Evolutionary conservation across 2,797 vertebrate species (phyloP).

Genomic region (Nannoperca obscura): DNA sequence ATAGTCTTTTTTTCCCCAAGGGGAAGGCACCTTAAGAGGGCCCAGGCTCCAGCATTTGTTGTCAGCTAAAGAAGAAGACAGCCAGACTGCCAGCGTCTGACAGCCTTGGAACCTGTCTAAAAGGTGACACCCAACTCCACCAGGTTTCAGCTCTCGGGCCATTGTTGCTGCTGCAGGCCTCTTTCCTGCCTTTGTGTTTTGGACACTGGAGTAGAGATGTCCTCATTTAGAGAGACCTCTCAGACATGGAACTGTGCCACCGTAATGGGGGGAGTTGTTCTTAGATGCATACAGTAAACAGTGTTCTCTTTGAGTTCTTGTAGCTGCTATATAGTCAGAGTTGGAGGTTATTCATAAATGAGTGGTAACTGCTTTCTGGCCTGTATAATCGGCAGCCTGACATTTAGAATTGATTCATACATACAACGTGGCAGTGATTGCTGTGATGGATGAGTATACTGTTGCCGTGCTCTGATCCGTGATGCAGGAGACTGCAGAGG

Average conservation of each 20-base stretch:
- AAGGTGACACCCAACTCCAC: constrained; percentile 49
- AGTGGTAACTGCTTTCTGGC: constrained; percentile 7
- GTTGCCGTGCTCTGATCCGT: constrained; percentile 23
- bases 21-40: constrained; percentile 28
- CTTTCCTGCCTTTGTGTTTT: constrained; percentile 34
- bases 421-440: constrained; percentile 47
- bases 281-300: constrained; percentile 11
- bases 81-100: constrained; percentile 46
- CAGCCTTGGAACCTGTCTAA: constrained; percentile 53
- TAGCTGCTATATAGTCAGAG: constrained; percentile 13
- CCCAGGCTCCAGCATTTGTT: constrained; percentile 35
- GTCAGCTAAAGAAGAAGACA: constrained; percentile 49
- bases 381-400: constrained; percentile 41
- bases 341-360: constrained; percentile 43
- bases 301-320: constrained; percentile 16
- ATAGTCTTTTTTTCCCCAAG: constrained; percentile 19
- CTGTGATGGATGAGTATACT: constrained; percentile 46
- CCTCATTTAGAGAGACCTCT: constrained; percentile 33
- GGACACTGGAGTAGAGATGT: constrained; percentile 38
- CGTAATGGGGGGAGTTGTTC: constrained; percentile 19
- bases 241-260: constrained; percentile 18
- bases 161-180: constrained; percentile 28
- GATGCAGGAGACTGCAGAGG: constrained; percentile 36
- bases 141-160: constrained; percentile 36
- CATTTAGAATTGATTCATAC: constrained; percentile 50